These are phyloP conservation scores for Eilema caniola DNA, from an alignment of 2,888 invertebrate species.

Conservation along the genomic window DNA sequence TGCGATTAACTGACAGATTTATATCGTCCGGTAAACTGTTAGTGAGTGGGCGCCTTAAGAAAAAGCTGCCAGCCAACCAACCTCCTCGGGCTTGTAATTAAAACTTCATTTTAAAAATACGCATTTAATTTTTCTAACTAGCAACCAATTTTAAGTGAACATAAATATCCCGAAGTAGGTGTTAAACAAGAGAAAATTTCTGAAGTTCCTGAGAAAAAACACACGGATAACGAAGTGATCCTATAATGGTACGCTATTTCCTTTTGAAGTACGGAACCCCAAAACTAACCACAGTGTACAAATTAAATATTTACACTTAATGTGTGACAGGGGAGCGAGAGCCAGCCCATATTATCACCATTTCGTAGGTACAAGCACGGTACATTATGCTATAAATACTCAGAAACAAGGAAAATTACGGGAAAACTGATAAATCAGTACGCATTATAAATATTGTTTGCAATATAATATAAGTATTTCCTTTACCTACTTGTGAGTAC, in stretches of 20 bases:
- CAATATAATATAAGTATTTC: constrained; percentile 12
- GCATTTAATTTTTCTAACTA: too few relatives aligned
- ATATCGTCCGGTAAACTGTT: too few relatives aligned
- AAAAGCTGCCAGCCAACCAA: too few relatives aligned
- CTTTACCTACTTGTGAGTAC: background rate
- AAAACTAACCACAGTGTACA: constrained; percentile 11
- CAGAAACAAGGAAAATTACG: constrained; percentile 40
- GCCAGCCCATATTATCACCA: constrained; percentile 31
- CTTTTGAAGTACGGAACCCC: background rate
- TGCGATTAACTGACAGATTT: too few relatives aligned
- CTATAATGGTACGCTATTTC: background rate
- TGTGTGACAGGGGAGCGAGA: constrained; percentile 18
- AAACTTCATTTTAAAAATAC: too few relatives aligned
- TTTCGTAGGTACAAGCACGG: constrained; percentile 31
- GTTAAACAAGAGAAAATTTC: too few relatives aligned
- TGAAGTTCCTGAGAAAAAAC: too few relatives aligned
- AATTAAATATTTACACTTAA: constrained; percentile 9
- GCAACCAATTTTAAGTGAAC: too few relatives aligned
- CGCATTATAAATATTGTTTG: constrained; percentile 15
- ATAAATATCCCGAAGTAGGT: too few relatives aligned
- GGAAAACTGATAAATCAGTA: constrained; percentile 28
- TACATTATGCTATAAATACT: constrained; percentile 28
- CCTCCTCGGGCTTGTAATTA: too few relatives aligned
- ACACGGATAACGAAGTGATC: background rate
- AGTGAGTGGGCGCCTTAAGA: too few relatives aligned